phyloP scores from a whole-genome alignment of 1,140 invertebrate species.

The Plectus sambesii region DNA sequence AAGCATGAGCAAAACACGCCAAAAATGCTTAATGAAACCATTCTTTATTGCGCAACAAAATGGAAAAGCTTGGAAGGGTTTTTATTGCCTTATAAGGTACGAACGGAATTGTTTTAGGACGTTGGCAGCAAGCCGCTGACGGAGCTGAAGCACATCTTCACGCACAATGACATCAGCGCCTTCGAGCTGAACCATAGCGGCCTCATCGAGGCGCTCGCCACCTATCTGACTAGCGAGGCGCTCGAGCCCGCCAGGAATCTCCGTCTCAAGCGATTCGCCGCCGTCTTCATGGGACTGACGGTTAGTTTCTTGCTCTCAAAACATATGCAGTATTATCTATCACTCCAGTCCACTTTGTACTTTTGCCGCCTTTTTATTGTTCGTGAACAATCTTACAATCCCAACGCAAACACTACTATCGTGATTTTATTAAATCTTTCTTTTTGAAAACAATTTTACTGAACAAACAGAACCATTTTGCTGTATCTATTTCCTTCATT shows the following conservation, averaged over 20 bases:
- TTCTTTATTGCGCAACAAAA: constrained; percentile 13
- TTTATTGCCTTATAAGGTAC: constrained; percentile 3
- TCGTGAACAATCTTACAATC: too few relatives aligned
- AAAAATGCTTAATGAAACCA: too few relatives aligned
- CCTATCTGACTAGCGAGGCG: constrained; percentile 24
- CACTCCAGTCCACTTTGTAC: constrained; percentile 5
- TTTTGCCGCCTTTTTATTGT: constrained; percentile 6
- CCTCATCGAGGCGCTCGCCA: constrained; percentile 30
- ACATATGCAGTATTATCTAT: constrained; percentile 4
- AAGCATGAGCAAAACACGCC: too few relatives aligned
- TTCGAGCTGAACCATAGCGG: constrained; percentile 40
- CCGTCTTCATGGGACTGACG: constrained; percentile 33
- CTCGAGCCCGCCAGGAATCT: constrained; percentile 17
- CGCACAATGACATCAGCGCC: constrained; percentile 30
- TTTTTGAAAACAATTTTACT: too few relatives aligned
- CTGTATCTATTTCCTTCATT: constrained; percentile 10
- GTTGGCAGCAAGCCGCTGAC: constrained; percentile 28
- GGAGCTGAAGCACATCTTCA: constrained; percentile 19
- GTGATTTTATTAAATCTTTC: too few relatives aligned
- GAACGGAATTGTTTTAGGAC: constrained; percentile 18
- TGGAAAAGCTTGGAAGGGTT: constrained; percentile 12
- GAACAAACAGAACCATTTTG: too few relatives aligned
- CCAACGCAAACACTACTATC: too few relatives aligned
- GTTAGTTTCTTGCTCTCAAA: constrained; percentile 11
- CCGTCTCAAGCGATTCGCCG: constrained; percentile 31